Evolutionary conservation across 2,113 vertebrate species (phyloP).

Genomic region (Sceloporus undulatus): DNA sequence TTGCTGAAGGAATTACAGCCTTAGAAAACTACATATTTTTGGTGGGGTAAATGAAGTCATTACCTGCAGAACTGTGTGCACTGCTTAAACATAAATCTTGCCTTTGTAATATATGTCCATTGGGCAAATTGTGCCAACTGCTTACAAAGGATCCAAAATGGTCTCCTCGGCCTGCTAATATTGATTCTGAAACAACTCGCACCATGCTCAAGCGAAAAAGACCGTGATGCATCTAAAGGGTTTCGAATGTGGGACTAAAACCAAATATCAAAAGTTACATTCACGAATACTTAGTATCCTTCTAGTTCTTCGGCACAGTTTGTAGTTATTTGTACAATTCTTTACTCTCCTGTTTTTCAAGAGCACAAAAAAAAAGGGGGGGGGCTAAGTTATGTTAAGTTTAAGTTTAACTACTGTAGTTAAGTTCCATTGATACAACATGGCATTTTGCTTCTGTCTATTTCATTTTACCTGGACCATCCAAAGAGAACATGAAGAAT

Average conservation of each 20-base stretch:
- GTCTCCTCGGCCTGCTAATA: background rate
- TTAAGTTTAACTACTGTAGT: too few relatives aligned
- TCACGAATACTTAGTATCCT: too few relatives aligned
- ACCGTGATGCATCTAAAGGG: background rate
- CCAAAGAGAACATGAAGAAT: too few relatives aligned
- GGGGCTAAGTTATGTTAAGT: too few relatives aligned
- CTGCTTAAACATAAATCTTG: constrained; percentile 18
- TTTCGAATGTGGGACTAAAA: background rate
- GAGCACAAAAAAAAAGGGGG: too few relatives aligned
- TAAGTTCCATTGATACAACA: too few relatives aligned
- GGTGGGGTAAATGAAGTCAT: background rate
- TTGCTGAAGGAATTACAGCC: constrained; percentile 14
- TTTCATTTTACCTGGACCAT: too few relatives aligned
- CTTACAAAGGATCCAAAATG: background rate
- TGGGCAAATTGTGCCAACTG: background rate
- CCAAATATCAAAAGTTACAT: too few relatives aligned
- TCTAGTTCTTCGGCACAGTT: too few relatives aligned
- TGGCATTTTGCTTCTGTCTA: too few relatives aligned
- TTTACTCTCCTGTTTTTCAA: too few relatives aligned
- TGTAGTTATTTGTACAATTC: too few relatives aligned
- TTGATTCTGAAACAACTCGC: background rate
- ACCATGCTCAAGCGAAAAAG: background rate
- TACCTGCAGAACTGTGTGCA: background rate
- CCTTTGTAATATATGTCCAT: background rate
- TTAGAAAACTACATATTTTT: constrained; percentile 15